A percentile compares a stretch with the other conserved stretches of the same genome.
phyloP scores from a whole-genome alignment of 2,888 invertebrate species.

The Apamea epomidion region DNA sequence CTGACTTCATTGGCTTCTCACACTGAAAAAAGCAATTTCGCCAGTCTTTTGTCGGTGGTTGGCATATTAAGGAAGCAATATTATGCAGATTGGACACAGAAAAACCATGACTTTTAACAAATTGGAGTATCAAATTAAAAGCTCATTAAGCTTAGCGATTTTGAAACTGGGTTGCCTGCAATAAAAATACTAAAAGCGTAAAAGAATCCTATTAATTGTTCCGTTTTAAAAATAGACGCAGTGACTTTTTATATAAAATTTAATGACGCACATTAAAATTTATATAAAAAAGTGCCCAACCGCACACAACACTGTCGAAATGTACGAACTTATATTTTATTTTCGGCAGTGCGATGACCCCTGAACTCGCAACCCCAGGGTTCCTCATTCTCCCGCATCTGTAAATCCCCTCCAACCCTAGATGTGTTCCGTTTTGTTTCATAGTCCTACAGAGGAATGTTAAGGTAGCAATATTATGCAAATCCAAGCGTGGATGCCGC shows the following conservation, averaged over 20 bases:
- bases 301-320: constrained; percentile 38
- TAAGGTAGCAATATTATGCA: constrained; percentile 91
- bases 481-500: constrained; percentile 87
- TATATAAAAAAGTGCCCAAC: constrained; percentile 39
- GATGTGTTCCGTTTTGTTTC: constrained; percentile 80
- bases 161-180: background rate
- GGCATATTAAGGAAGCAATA: constrained; percentile 89
- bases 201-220: constrained; percentile 34
- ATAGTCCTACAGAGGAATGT: constrained; percentile 84
- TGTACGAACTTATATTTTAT: constrained; percentile 52
- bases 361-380: constrained; percentile 41
- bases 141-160: constrained; percentile 35
- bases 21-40: constrained; percentile 87
- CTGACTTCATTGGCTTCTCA: constrained; percentile 85
- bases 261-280: constrained; percentile 48
- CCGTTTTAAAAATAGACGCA: constrained; percentile 27
- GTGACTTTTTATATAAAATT: constrained; percentile 39
- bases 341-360: constrained; percentile 55
- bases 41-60: constrained; percentile 78
- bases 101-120: constrained; percentile 65
- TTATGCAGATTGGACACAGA: constrained; percentile 83
- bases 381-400: constrained; percentile 54
- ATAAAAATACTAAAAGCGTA: constrained; percentile 24
- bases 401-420: constrained; percentile 67
- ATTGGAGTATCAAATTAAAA: constrained; percentile 57